Evolutionary conservation across 2,888 invertebrate species (phyloP).

Genomic region (Cephus runcator): DNA sequence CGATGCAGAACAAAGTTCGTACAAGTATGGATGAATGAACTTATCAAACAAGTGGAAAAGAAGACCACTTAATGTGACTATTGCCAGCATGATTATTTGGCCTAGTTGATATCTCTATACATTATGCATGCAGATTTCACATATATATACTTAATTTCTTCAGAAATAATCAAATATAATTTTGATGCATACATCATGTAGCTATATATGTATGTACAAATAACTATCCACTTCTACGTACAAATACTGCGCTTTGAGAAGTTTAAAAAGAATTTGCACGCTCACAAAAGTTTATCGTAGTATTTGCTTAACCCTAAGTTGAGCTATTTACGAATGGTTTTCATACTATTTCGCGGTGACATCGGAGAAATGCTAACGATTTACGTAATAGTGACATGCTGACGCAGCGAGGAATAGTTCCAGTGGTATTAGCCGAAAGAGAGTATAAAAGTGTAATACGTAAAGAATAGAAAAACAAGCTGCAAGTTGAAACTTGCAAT

Average conservation of each 20-base stretch:
- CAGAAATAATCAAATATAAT: no score
- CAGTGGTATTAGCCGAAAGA: background rate
- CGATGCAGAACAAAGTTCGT: no score
- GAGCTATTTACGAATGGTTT: slow-evolving; percentile 10
- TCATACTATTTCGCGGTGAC: slow-evolving; percentile 27
- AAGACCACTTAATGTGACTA: no score
- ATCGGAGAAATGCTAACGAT: slow-evolving; percentile 40
- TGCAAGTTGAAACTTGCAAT: no score
- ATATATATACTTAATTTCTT: no score
- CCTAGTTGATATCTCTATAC: no score
- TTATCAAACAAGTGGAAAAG: no score
- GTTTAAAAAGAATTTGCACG: background rate
- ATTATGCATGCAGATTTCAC: no score
- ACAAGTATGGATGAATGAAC: no score
- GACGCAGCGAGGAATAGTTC: background rate
- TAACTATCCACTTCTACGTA: background rate
- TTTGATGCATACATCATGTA: no score
- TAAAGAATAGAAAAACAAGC: background rate
- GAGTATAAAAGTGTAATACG: background rate
- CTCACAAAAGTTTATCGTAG: background rate
- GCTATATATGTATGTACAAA: no score
- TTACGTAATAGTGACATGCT: slow-evolving; percentile 33
- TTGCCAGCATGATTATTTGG: no score
- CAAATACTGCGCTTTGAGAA: background rate
- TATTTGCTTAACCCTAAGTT: slow-evolving; percentile 13